Evolutionary conservation across 2,797 vertebrate species (phyloP).

Genomic region (Cercopithecus diana): DNA sequence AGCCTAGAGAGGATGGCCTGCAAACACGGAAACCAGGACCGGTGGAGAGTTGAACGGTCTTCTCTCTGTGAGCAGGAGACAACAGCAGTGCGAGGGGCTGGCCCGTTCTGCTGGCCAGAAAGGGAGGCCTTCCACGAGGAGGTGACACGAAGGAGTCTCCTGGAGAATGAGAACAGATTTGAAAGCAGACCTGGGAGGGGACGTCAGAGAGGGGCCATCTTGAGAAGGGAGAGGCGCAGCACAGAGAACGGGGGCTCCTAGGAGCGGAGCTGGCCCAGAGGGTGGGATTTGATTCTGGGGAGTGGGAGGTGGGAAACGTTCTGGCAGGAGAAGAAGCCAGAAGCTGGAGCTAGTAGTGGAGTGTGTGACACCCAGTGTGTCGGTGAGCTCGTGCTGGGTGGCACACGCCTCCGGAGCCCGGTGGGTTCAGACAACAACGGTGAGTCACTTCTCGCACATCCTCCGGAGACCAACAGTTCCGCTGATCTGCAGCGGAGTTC

Average conservation of each 20-base stretch:
- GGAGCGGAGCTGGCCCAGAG: rapidly evolving
- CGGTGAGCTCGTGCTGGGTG: rapidly evolving
- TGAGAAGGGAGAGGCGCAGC: rapidly evolving
- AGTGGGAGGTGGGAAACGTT: rapidly evolving
- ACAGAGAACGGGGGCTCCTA: neutral
- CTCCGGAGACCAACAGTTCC: neutral
- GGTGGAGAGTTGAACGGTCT: rapidly evolving
- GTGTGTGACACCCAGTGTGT: too few species aligned
- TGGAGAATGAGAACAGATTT: neutral
- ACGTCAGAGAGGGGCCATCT: neutral
- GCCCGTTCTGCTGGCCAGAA: neutral
- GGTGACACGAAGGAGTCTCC: too few species aligned
- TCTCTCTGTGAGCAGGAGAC: neutral
- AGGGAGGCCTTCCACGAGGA: neutral
- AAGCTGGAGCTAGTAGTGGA: too few species aligned
- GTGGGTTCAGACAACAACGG: rapidly evolving
- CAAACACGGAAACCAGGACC: neutral
- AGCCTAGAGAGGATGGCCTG: too few species aligned
- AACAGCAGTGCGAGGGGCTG: neutral
- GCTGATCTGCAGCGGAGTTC: rapidly evolving
- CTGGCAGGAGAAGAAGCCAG: too few species aligned
- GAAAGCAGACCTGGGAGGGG: neutral
- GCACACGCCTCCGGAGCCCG: neutral
- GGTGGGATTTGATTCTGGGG: rapidly evolving
- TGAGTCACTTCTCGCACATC: rapidly evolving